Conservation (phyloP, 2,797 vertebrate species). For the Kryptolebias ocellatus region DNA sequence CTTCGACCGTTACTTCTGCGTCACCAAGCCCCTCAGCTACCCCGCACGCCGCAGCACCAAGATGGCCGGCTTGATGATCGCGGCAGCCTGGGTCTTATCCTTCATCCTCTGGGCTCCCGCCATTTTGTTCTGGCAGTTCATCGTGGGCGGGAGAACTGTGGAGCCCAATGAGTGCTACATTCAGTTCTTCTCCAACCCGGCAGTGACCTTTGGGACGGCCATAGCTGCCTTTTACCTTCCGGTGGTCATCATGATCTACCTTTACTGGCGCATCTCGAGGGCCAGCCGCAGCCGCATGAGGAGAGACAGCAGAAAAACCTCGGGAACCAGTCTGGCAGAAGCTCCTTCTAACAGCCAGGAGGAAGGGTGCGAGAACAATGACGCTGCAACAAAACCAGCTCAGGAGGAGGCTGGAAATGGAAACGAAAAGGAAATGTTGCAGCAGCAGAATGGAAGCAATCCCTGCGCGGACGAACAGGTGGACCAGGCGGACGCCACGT, state of each 20-base stretch:
- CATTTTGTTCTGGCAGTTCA: constrained; percentile 98
- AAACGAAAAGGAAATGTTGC: constrained; percentile 81
- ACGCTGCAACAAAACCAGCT: constrained; percentile 60
- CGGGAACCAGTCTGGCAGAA: constrained; percentile 79
- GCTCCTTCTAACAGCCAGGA: constrained; percentile 79
- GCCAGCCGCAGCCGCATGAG: constrained; percentile 92
- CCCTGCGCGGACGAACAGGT: constrained; percentile 47
- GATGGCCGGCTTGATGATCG: constrained; percentile 97
- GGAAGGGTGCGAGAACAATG: constrained; percentile 79
- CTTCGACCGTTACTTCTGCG: constrained; percentile 98
- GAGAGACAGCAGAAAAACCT: constrained; percentile 70
- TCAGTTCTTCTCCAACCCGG: constrained; percentile 95
- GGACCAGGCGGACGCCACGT: constrained; percentile 84
- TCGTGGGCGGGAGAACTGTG: constrained; percentile 90
- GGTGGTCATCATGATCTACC: constrained; percentile 94
- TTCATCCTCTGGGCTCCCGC: constrained; percentile 96
- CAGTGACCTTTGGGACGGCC: constrained; percentile 93
- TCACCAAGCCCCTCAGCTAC: constrained; percentile 97
- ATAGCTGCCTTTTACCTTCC: constrained; percentile 97
- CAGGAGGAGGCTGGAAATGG: constrained; percentile 55
- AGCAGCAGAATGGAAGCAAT: constrained; percentile 62
- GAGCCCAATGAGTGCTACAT: constrained; percentile 87
- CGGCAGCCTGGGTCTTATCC: constrained; percentile 93
- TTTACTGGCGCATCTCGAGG: constrained; percentile 94
- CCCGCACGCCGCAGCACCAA: constrained; percentile 92